These are phyloP conservation scores for Neoaliturus tenellus DNA, from an alignment of 2,888 invertebrate species.

Conservation along the genomic window DNA sequence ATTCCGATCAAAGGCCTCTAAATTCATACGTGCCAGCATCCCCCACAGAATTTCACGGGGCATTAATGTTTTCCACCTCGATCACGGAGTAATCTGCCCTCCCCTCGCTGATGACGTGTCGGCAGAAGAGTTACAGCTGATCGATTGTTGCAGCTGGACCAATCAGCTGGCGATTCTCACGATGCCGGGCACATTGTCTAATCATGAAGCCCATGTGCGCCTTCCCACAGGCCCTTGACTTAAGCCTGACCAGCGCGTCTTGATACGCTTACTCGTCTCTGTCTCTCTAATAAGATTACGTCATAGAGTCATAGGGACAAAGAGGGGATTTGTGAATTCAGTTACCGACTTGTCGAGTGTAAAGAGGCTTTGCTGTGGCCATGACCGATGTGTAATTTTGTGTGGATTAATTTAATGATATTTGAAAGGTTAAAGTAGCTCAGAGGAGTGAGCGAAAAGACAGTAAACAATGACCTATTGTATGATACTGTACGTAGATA, in stretches of 20 bases:
- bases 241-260: conserved; percentile 46
- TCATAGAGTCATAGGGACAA: conserved; percentile 10
- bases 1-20: too few species aligned
- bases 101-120: conserved; percentile 28
- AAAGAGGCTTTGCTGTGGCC: not conserved
- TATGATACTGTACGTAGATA: too few species aligned
- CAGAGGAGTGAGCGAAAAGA: too few species aligned
- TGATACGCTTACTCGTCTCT: conserved; percentile 47
- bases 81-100: conserved; percentile 14
- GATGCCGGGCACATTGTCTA: conserved; percentile 35
- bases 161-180: conserved; percentile 34
- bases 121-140: conserved; percentile 45
- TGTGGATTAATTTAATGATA: too few species aligned
- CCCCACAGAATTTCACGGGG: not conserved
- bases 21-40: too few species aligned
- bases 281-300: conserved; percentile 19
- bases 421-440: too few species aligned
- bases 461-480: too few species aligned
- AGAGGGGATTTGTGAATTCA: not conserved
- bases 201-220: conserved; percentile 42
- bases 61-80: conserved; percentile 24
- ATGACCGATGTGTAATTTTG: too few species aligned
- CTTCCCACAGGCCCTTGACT: conserved; percentile 49
- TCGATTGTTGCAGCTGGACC: conserved; percentile 40
- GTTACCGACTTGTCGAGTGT: not conserved